A percentile compares a stretch with the other conserved stretches of the same genome.
Conservation (phyloP, 2,113 vertebrate genomes). For the Pelecanoides urinatrix region DNA sequence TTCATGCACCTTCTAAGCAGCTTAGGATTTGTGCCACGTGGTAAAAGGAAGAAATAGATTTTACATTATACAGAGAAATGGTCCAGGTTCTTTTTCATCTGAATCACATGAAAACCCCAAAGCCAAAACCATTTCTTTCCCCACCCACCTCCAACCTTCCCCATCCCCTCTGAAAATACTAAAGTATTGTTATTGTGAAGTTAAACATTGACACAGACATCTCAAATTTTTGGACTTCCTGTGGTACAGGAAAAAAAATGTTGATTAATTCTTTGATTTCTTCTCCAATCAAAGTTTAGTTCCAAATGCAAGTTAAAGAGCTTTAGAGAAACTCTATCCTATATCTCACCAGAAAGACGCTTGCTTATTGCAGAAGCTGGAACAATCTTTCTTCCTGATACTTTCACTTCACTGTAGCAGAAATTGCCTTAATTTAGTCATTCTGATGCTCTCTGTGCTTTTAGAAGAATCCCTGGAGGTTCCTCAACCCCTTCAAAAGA, state of each 20-base stretch:
- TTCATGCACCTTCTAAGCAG: neutral
- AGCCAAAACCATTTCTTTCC: neutral
- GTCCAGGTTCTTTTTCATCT: neutral
- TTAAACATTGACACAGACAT: neutral
- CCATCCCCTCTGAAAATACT: neutral
- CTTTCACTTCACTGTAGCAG: neutral
- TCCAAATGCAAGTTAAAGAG: neutral
- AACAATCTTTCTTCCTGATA: neutral
- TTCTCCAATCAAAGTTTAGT: neutral
- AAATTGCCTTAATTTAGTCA: neutral
- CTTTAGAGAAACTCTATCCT: neutral
- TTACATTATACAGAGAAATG: neutral
- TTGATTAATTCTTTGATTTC: neutral
- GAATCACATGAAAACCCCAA: neutral
- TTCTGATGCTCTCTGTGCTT: neutral
- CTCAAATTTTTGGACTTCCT: neutral
- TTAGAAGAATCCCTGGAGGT: neutral
- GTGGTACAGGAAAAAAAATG: neutral
- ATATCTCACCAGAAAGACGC: neutral
- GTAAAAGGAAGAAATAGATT: slow-evolving; percentile 3
- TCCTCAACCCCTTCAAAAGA: neutral
- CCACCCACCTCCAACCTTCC: neutral
- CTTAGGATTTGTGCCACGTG: neutral
- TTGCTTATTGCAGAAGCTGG: neutral
- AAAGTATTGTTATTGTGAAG: neutral